These are phyloP conservation scores for Portevinia maculata DNA, from an alignment of 2,888 invertebrate species.

Conservation along the genomic window DNA sequence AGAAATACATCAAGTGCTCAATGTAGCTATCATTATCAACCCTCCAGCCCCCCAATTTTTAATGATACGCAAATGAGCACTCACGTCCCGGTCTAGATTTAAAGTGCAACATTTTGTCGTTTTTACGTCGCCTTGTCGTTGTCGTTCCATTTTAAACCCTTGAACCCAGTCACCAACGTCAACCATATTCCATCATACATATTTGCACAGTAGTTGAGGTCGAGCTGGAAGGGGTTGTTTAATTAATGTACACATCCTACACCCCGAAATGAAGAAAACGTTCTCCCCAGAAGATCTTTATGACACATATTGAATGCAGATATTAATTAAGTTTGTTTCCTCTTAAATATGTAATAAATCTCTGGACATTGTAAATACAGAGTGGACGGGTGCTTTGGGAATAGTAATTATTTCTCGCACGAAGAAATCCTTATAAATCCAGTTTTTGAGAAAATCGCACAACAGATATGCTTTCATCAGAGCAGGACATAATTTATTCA, in stretches of 20 bases:
- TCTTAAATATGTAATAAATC: conserved; percentile 43
- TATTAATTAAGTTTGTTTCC: conserved; percentile 59
- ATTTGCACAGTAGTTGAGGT: conserved; percentile 1
- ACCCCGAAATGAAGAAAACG: neutral
- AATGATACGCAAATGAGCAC: conserved; percentile 61
- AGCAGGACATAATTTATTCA: conserved; percentile 5
- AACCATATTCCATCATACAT: neutral
- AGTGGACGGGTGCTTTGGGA: conserved; percentile 7
- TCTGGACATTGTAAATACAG: conserved; percentile 35
- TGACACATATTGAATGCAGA: conserved; percentile 51
- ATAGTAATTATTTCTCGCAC: conserved; percentile 13
- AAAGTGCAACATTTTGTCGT: conserved; percentile 55
- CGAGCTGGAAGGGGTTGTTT: conserved; percentile 26
- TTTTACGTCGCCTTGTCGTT: conserved; percentile 17
- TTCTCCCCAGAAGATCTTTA: conserved; percentile 21
- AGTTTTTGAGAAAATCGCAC: neutral
- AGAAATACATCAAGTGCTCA: neutral
- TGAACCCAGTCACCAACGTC: conserved; percentile 9
- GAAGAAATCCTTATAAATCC: conserved; percentile 1
- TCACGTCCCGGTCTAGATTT: conserved; percentile 44
- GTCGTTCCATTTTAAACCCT: conserved; percentile 24
- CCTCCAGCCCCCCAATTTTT: conserved; percentile 22
- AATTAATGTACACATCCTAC: conserved; percentile 39
- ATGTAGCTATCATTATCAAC: neutral
- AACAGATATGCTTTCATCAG: conserved; percentile 13